Evolutionary conservation across 2,888 invertebrate species (phyloP).

Genomic region (Folsomia manolachei): DNA sequence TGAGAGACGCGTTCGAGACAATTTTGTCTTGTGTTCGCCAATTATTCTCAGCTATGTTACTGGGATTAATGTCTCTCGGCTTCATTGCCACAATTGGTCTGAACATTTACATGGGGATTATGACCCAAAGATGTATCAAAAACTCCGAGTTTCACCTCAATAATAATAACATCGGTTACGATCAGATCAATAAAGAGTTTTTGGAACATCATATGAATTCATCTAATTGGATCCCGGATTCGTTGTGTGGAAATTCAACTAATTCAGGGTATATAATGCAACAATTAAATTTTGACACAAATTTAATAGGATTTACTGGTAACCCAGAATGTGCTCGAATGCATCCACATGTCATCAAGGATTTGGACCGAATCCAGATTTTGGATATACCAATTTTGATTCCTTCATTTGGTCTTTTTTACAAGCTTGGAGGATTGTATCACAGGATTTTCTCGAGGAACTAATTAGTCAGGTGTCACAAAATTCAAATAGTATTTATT

Average conservation of each 20-base stretch:
- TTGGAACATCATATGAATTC: conserved; percentile 13
- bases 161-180: not conserved
- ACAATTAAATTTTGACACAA: not conserved
- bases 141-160: not conserved
- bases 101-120: conserved; percentile 30
- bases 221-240: conserved; percentile 25
- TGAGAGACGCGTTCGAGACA: not conserved
- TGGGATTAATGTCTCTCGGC: not conserved
- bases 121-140: conserved; percentile 32
- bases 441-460: conserved; percentile 31
- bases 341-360: conserved; percentile 28
- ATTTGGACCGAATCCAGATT: conserved; percentile 30
- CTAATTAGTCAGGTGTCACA: not conserved
- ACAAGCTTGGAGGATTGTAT: conserved; percentile 27
- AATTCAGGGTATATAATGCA: conserved; percentile 16
- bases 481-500: not conserved
- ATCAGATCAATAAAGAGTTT: conserved; percentile 4
- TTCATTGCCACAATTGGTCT: conserved; percentile 4
- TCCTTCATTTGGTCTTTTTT: conserved; percentile 29
- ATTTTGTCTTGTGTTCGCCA: not conserved
- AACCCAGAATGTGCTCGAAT: conserved; percentile 27
- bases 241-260: conserved; percentile 26
- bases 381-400: conserved; percentile 35
- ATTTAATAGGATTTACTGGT: too few species aligned
- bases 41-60: not conserved